These are phyloP conservation scores for Hydroisotoma schaefferi DNA, from an alignment of 2,888 invertebrate genomes.

Conservation along the genomic window DNA sequence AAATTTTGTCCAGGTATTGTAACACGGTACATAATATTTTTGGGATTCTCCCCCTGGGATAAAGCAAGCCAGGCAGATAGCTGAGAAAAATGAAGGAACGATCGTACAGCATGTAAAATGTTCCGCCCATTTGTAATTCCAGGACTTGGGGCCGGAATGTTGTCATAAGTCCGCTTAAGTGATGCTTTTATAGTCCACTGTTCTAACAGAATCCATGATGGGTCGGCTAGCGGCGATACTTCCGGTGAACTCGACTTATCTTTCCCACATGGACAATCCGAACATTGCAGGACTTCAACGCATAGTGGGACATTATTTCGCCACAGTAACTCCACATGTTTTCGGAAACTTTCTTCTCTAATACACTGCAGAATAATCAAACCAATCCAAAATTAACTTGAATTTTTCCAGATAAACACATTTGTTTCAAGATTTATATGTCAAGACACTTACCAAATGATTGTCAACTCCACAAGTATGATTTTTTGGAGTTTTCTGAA, in stretches of 20 bases:
- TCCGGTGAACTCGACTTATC: slow-evolving; percentile 52
- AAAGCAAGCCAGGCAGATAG: slow-evolving; percentile 81
- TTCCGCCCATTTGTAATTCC: slow-evolving; percentile 53
- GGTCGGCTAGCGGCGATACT: slow-evolving; percentile 50
- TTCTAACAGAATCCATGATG: slow-evolving; percentile 64
- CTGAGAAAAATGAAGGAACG: slow-evolving; percentile 94
- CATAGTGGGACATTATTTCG: slow-evolving; percentile 69
- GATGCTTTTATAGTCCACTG: slow-evolving; percentile 64
- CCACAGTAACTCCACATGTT: slow-evolving; percentile 64
- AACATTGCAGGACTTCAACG: slow-evolving; percentile 74
- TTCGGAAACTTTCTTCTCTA: slow-evolving; percentile 57
- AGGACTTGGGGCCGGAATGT: slow-evolving; percentile 7
- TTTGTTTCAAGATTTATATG: background rate
- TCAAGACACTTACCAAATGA: slow-evolving; percentile 47
- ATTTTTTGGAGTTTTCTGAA: slow-evolving; percentile 38
- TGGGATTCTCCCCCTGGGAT: slow-evolving; percentile 51
- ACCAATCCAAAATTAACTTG: background rate
- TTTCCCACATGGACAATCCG: slow-evolving; percentile 63
- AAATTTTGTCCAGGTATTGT: slow-evolving; percentile 66
- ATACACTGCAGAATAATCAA: slow-evolving; percentile 56
- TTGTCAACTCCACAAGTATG: slow-evolving; percentile 51
- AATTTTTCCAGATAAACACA: background rate
- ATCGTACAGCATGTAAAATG: slow-evolving; percentile 86
- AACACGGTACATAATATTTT: slow-evolving; percentile 63
- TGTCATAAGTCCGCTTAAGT: slow-evolving; percentile 45